A percentile compares a stretch with the other conserved stretches of the same genome.
phyloP scores from a whole-genome alignment of 2,797 vertebrate genomes.

The Darevskia mixta region DNA sequence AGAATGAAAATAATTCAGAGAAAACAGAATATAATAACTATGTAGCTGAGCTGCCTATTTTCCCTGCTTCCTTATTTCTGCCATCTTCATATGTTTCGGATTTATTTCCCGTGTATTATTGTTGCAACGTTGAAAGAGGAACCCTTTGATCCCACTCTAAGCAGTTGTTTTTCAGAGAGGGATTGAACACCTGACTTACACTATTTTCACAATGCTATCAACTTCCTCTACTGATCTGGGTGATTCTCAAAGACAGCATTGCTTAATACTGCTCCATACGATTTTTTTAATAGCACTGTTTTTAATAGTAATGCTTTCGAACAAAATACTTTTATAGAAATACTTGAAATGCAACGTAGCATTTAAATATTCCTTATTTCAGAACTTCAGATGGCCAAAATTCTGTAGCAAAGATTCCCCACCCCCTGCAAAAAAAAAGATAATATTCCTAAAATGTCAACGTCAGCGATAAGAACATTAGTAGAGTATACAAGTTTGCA shows the following conservation, averaged over 20 bases:
- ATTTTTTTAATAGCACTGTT: neutral
- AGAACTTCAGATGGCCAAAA: neutral
- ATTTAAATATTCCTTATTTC: neutral
- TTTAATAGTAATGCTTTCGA: neutral
- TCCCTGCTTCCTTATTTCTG: slow-evolving; percentile 56
- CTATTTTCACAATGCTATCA: slow-evolving; percentile 47
- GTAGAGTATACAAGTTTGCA: neutral
- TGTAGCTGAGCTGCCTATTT: slow-evolving; percentile 3
- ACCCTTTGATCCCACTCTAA: neutral
- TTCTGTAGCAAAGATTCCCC: neutral
- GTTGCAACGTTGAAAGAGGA: slow-evolving; percentile 39
- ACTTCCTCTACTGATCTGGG: neutral
- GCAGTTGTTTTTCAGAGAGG: slow-evolving; percentile 46
- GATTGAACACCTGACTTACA: slow-evolving; percentile 48
- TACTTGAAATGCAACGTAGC: neutral
- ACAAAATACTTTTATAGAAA: no score
- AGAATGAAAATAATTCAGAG: slow-evolving; percentile 63
- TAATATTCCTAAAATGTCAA: neutral
- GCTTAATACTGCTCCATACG: neutral
- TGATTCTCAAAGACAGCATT: neutral
- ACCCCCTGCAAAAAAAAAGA: neutral
- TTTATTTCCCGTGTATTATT: slow-evolving; percentile 61
- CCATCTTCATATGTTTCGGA: slow-evolving; percentile 59
- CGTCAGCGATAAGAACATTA: neutral
- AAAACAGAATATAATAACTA: slow-evolving; percentile 9